Evolutionary conservation across 2,113 vertebrate genomes (phyloP).

Genomic region (Oenanthe oenanthe): DNA sequence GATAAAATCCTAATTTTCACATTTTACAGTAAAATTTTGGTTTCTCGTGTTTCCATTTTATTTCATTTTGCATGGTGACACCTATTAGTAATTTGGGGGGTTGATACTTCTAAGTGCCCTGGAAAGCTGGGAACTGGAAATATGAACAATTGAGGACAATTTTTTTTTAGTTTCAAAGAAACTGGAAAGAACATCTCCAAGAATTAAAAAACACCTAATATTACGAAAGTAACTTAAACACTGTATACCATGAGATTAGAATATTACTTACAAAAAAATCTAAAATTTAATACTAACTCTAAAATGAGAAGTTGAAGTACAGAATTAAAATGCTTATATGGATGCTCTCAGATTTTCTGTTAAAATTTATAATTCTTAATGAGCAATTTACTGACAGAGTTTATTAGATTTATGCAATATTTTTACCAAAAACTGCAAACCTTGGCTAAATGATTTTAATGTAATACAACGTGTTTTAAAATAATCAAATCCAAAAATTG

Average conservation of each 20-base stretch:
- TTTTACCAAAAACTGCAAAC: neutral
- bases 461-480: neutral
- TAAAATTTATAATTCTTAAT: neutral
- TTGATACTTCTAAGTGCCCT: neutral
- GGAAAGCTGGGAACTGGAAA: neutral
- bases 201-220: neutral
- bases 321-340: neutral
- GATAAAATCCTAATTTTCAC: neutral
- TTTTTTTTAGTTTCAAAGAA: neutral
- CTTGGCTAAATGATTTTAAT: rapidly evolving
- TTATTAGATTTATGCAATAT: neutral
- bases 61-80: neutral
- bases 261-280: neutral
- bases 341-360: neutral
- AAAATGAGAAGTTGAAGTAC: neutral
- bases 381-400: neutral
- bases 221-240: neutral
- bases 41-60: neutral
- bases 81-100: neutral
- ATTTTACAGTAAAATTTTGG: neutral
- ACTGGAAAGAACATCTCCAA: neutral
- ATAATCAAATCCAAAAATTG: neutral
- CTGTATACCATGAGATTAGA: neutral
- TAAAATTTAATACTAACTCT: neutral
- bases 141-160: neutral